Evolutionary conservation across 30 jellyfish, hydroid and myxozoan species (phyloP), one percentile per base, ranked within the genome.

Genomic region (Cassiopea xamachana): DNA sequence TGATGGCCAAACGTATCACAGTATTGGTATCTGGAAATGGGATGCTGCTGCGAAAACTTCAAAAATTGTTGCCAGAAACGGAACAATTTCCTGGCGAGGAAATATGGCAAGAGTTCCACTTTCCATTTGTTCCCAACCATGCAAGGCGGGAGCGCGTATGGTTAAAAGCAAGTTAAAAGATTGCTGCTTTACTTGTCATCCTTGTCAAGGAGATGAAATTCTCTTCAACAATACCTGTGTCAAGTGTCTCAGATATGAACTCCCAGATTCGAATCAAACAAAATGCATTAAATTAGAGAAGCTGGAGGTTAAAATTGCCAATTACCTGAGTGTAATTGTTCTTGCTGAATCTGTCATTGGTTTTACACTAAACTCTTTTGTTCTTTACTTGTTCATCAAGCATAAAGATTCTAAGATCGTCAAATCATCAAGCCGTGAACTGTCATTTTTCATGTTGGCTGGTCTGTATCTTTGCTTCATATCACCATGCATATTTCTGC

Each of bases 351-450:
- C 93, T 1, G 12, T 47, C 62, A 19, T 90, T 5, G 97, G 97
- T 10, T 46, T 82, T 19, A 73, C 71, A 12, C 12, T 75, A 0
- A 81, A 91, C 68, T 48, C 93, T 14, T 7, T 83, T 15, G 91
- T 82, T 46, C 79, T 76, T 18, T 16, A 13, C 18, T 69, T 90
- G 9, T 90, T 81, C 55, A 49, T 90, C 74, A 90, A 90, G 60
- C 77, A 81, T 75, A 73, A 79, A 61, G 86, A 90, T 8, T 60
- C 87, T 14, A 73, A 51, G 60, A 77, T 90, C 61, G 93, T 90
- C 79, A 90, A 90, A 68, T 82, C 97, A 64, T 82, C 97, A 2
- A 78, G 97, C 73, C 67, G 90, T 7, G 97, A 90, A n/a, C 80
- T 90, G 76, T 82, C 92, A 10, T 82, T 51, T 3, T 75, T 82